Evolutionary conservation across 2,888 invertebrate genomes (phyloP), one percentile per base, ranked within the genome.

Genomic region (Cepaea hortensis): DNA sequence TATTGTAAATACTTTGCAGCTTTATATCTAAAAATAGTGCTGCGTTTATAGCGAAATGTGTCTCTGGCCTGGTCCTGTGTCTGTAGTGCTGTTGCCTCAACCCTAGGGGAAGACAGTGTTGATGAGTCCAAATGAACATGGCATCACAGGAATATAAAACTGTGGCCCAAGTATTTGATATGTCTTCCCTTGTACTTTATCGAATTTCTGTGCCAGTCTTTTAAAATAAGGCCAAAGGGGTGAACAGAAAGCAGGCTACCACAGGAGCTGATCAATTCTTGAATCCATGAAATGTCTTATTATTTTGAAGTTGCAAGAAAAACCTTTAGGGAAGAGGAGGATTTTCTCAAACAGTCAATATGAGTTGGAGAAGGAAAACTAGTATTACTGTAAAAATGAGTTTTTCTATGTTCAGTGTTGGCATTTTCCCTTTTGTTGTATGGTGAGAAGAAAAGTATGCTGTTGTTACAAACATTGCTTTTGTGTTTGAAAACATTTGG

Each of bases 191-290:
- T 50, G 20, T 76, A 15, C 15, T 15, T 50, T 50, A 20, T 76
- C 20, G 50, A 48, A 76, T 50, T 50, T 48, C 50, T 76, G 20
- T 76, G 48, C 75, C 75, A 48, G 20, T 50, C 75, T 20, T 76
- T 76, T 76, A 50, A 50, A 50, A 76, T 20, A 18, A 18, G 6
- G 20, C 18, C 48, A 50, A 76, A 13, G 20, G 13, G 50, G 4
- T 13, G 13, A 50, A 3, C 4, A 48, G 75, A 48, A 76, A 76
- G 3, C 73, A 46, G 73, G 18, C 11, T 11, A 73, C 11, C 73
- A 48, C 75, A 48, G 50, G 48, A 50, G 48, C 50, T 76, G 50
- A 76, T 76, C 75, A 76, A 76, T 76, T 76, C 48, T 76, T 3
- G 48, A 50, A 76, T 76, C 75, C 15, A 50, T 76, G 15, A 50